Base-by-base conservation (phyloP, 2,113 vertebrate species). In the Spilogale gracilis region DNA sequence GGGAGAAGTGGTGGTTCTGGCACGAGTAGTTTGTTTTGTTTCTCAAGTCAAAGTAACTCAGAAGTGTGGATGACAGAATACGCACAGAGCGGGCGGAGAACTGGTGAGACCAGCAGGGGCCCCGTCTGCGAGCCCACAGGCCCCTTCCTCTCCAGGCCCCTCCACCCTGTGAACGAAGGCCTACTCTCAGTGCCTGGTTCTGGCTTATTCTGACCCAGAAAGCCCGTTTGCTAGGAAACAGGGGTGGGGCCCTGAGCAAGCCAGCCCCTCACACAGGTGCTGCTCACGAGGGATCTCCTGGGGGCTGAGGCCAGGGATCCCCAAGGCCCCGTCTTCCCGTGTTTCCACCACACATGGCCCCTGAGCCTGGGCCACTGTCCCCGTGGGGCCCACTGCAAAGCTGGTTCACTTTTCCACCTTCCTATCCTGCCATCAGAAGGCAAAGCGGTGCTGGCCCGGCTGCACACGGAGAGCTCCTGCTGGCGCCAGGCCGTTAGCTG, bases 41-140 rank as follows among this genome's bases (percentile, higher is more conserved):
- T 74, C 58, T 67, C 88, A 85, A 83, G 80, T 67, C 61, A 56
- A 58, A 20, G 45, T 54, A 11, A 60, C 45, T 86, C 74, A 95
- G 76, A 65, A 48, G 52, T 10, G 21, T 25, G 32, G 13, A 32
- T 27, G n/a, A 54, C 32, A 58, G 52, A 60, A 17, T 0, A 2
- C 3, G 18, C 17, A 18, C 12, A 32, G 63, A 16, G 25, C 30
- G 63, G 32, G 1, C 52, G 21, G 73, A 27, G 89, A 60, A 9
- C 23, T 90, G 9, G 92, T 6, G 10, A 83, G 74, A 13, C 6
- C 38, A 38, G 38, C 38, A 38, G 38, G 38, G 73, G 21, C 73
- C 38, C 23, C 6, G 1, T 13, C 23, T 7, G 23, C 43, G 14
- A 14, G 43, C 43, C 43, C 30, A 0, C 3, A 4, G 20, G 50